phyloP scores from a whole-genome alignment of 2,113 vertebrate species.

The Sceloporus tristichus region DNA sequence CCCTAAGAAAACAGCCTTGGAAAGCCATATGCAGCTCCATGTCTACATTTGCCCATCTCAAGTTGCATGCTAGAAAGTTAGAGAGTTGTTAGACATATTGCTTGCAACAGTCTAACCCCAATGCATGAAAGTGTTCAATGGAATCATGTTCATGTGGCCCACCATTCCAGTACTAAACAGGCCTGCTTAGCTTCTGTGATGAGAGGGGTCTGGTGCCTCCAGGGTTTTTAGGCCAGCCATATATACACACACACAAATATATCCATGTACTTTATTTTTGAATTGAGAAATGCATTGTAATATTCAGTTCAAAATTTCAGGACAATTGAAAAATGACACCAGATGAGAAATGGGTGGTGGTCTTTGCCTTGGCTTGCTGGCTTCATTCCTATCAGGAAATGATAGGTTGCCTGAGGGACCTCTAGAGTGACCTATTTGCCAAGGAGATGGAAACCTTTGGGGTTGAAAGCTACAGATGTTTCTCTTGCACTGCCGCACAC shows the following conservation, averaged over 20 bases:
- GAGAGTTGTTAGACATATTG: conserved; percentile 27
- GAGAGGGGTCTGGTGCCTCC: no score
- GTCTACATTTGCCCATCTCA: neutral
- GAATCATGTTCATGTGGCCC: conserved; percentile 1
- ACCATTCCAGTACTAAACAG: no score
- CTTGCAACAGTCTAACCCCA: conserved; percentile 26
- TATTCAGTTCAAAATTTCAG: no score
- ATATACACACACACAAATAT: neutral
- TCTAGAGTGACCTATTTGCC: neutral
- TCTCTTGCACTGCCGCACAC: neutral
- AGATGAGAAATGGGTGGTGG: neutral
- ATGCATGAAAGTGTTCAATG: conserved; percentile 16
- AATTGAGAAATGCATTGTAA: neutral
- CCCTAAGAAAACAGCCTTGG: no score
- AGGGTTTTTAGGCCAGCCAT: no score
- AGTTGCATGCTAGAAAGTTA: conserved; percentile 29
- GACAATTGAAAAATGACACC: neutral
- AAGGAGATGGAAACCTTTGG: neutral
- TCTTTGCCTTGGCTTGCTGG: neutral
- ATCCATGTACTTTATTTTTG: no score
- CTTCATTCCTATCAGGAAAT: neutral
- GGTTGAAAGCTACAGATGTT: neutral
- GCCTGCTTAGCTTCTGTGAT: no score
- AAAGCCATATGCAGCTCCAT: no score
- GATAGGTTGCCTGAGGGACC: neutral